Conservation (phyloP, 2,797 vertebrate species). For the Oophaga sylvatica region DNA sequence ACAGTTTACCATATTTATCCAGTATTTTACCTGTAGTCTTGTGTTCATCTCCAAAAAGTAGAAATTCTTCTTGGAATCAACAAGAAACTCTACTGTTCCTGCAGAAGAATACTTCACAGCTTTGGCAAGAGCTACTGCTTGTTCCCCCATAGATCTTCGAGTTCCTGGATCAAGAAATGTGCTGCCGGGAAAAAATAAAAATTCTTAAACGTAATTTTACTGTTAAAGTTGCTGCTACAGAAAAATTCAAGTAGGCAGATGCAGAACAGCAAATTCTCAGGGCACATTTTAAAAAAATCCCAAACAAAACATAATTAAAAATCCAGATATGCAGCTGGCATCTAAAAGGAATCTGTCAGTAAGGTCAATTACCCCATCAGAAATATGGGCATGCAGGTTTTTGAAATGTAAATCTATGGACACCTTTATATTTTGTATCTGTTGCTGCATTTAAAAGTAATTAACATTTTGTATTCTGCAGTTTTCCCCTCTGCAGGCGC, state of each 20-base stretch:
- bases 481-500: too few species aligned
- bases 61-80: conserved; percentile 93
- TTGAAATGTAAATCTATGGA: too few species aligned
- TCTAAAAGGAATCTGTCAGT: too few species aligned
- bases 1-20: not conserved
- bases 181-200: conserved; percentile 71
- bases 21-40: conserved; percentile 88
- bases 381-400: too few species aligned
- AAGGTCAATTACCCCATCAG: too few species aligned
- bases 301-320: not conserved
- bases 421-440: too few species aligned
- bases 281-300: not conserved
- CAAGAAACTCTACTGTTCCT: conserved; percentile 97
- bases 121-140: conserved; percentile 93
- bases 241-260: not conserved
- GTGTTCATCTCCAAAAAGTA: conserved; percentile 99
- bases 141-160: conserved; percentile 92
- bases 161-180: conserved; percentile 89
- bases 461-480: too few species aligned
- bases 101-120: conserved; percentile 95
- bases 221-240: not conserved
- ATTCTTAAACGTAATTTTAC: not conserved
- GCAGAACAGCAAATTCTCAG: not conserved
- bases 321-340: not conserved
- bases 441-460: too few species aligned